A percentile compares a stretch with the other conserved stretches of the same genome.
Conservation (phyloP, 2,888 invertebrate species). For the Dermolepida albohirtum region DNA sequence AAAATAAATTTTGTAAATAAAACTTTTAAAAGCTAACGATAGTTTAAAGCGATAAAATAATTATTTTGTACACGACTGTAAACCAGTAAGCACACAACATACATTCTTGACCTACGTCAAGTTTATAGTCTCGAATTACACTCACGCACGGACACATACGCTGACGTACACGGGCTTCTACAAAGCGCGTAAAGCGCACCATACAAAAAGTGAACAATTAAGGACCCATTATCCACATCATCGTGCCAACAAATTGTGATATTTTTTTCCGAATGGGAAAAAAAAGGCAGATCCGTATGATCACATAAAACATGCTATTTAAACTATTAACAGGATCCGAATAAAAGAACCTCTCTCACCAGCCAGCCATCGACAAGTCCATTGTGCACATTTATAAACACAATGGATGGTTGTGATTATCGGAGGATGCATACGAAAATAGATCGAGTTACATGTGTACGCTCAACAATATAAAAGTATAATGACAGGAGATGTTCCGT, state of each 20-base stretch:
- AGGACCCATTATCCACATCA: constrained; percentile 46
- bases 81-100: constrained; percentile 14
- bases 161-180: not conserved
- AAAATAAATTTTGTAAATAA: too few species aligned
- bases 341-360: constrained; percentile 45
- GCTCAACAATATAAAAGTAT: constrained; percentile 44
- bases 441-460: constrained; percentile 49
- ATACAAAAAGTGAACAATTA: constrained; percentile 47
- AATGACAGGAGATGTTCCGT: constrained; percentile 39
- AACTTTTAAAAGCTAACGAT: too few species aligned
- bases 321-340: constrained; percentile 51
- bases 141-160: constrained; percentile 9
- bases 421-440: constrained; percentile 51
- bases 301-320: constrained; percentile 52
- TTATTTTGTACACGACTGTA: constrained; percentile 1
- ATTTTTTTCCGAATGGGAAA: constrained; percentile 39
- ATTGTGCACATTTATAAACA: constrained; percentile 51
- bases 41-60: not conserved
- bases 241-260: constrained; percentile 48
- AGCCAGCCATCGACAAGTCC: constrained; percentile 50
- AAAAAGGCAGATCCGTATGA: constrained; percentile 47
- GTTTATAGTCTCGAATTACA: constrained; percentile 38
- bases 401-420: constrained; percentile 50
- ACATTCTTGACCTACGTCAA: constrained; percentile 39
- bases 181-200: constrained; percentile 22